Evolutionary conservation across 37 sponge, comb jelly and placozoan genomes (phyloP).

Genomic region (Dysidea cf. avara): DNA sequence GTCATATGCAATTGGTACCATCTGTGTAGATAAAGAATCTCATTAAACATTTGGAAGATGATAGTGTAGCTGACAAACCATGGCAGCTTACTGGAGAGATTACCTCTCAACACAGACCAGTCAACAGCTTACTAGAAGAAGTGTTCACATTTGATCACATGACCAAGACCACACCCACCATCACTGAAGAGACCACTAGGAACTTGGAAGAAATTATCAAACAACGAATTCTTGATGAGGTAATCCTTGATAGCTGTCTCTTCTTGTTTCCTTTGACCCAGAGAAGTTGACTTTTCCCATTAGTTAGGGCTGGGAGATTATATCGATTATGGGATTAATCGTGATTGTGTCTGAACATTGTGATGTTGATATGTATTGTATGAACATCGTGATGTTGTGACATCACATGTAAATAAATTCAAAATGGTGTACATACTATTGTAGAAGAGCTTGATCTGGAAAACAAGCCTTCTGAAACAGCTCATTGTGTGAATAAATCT

Average conservation of each 20-base stretch:
- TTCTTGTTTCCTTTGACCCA: background rate
- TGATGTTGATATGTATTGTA: too few relatives aligned
- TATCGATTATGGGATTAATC: too few relatives aligned
- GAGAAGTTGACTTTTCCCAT: background rate
- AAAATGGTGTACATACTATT: too few relatives aligned
- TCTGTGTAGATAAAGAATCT: slow-evolving; percentile 39
- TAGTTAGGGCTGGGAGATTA: too few relatives aligned
- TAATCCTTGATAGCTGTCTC: slow-evolving; percentile 26
- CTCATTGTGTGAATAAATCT: too few relatives aligned
- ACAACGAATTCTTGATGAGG: slow-evolving; percentile 85
- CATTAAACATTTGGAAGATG: slow-evolving; percentile 62
- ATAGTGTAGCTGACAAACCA: slow-evolving; percentile 70
- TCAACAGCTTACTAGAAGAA: slow-evolving; percentile 85
- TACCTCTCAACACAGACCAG: slow-evolving; percentile 50
- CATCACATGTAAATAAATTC: too few relatives aligned
- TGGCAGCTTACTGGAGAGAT: slow-evolving; percentile 97
- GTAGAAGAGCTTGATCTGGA: too few relatives aligned
- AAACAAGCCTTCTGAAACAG: too few relatives aligned
- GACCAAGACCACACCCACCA: slow-evolving; percentile 68
- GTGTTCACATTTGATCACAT: slow-evolving; percentile 70
- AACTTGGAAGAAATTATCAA: slow-evolving; percentile 86
- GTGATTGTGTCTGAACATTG: too few relatives aligned
- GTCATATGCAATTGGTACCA: too few relatives aligned
- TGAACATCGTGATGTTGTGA: too few relatives aligned
- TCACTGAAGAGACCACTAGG: slow-evolving; percentile 90